These are phyloP conservation scores for Sminthopsis crassicaudata DNA, from an alignment of 2,113 vertebrate genomes.

Conservation along the genomic window DNA sequence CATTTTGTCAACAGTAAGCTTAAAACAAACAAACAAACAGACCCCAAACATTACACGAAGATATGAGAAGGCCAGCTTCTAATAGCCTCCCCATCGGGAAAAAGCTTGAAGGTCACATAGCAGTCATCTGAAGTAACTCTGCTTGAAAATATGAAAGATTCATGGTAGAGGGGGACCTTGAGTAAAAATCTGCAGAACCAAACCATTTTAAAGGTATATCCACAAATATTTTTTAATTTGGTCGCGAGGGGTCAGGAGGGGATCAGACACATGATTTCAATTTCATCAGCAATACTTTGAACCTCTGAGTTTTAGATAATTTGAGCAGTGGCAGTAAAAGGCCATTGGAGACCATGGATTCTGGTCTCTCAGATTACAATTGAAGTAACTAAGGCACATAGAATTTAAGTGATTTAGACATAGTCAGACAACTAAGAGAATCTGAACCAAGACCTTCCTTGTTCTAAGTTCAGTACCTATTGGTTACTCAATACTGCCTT, in stretches of 20 bases:
- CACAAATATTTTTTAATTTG: not conserved
- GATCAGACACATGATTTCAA: not conserved
- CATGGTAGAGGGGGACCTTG: not conserved
- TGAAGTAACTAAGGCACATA: not conserved
- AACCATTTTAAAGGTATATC: not conserved
- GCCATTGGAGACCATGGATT: not conserved
- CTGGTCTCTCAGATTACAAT: not conserved
- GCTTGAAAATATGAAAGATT: not conserved
- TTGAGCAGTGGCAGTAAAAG: not conserved
- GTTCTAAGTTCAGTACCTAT: not conserved
- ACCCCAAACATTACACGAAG: not conserved
- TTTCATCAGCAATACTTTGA: not conserved
- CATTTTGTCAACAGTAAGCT: not conserved
- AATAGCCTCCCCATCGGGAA: not conserved
- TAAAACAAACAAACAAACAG: not conserved
- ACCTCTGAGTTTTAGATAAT: not conserved
- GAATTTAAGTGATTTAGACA: not conserved
- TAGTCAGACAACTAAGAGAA: not conserved
- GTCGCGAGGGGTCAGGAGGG: not conserved
- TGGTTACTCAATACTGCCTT: not conserved
- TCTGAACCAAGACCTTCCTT: not conserved
- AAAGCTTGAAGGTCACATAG: not conserved
- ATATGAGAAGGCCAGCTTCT: not conserved
- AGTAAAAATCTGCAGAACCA: not conserved
- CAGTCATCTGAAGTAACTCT: not conserved